Base-by-base conservation (phyloP, 2,888 invertebrate genomes). In the Apodemia mormo region DNA sequence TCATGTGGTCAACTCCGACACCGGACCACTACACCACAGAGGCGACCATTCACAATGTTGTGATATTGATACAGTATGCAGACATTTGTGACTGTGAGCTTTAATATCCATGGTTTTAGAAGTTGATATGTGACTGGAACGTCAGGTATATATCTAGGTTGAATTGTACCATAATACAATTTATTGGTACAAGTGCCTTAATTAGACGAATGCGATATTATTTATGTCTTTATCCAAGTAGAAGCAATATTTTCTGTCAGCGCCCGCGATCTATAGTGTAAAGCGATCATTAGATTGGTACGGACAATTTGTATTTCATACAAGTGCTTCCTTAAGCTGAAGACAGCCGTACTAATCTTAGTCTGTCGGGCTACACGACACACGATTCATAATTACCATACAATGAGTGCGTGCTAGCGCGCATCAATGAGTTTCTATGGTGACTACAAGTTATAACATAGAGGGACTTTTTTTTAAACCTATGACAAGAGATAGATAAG, bases 381-480 rank as follows among this genome's bases (percentile, higher is more conserved):
- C 80, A 79, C 79, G 81, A 82, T 79, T 79, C 76, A 75, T 80
- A 80, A 92, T 92, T 92, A 89, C 79, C 92, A 92, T 91, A 92
- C 92, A 92, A 92, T 91, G 87, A 80, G 81, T 80, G 87, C 90
- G 88, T 89, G 89, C 84, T 79, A 80, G 77, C 75, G 85, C 80
- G 82, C 84, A 83, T 86, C 86, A 82, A 85, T 84, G 84, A 81
- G 74, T 68, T 45, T 58, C 52, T 72, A 72, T 74, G 76, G 75
- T 73, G 71, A 2, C 76, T 71, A 78, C 40, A 56, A 29, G 43
- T 12, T 30, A 33, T 12, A 12, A 9, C 10, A 22, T 10, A 5
- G 1, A 14, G 22, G 49, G 66, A 66, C 49, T 9, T 43, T 43
- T 8, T 10, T n/a, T n/a, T n/a, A n/a, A n/a, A n/a, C n/a, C n/a